Percentiles rank a stretch among this genome's conserved stretches.
Evolutionary conservation across 2,888 invertebrate genomes (phyloP).

Genomic region (Scaptomyza polygonia): DNA sequence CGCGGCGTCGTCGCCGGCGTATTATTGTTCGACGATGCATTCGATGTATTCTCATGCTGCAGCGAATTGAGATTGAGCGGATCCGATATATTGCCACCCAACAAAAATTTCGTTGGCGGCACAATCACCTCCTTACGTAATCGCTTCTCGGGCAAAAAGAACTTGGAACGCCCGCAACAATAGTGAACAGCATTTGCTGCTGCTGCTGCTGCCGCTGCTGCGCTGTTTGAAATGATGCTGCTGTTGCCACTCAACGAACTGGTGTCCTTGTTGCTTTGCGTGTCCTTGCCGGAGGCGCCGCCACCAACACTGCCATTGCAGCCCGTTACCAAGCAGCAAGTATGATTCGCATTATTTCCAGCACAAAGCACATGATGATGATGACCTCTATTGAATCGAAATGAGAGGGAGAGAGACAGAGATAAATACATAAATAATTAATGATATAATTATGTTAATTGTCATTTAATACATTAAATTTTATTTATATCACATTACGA

Average conservation of each 20-base stretch:
- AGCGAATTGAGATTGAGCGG: constrained; percentile 97
- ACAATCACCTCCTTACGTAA: constrained; percentile 91
- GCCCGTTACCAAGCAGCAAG: constrained; percentile 73
- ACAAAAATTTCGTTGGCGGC: constrained; percentile 94
- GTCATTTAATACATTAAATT: not conserved
- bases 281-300: constrained; percentile 49
- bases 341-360: constrained; percentile 70
- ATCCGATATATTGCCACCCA: constrained; percentile 98
- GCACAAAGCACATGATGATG: constrained; percentile 81
- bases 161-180: constrained; percentile 86
- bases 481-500: no score
- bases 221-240: constrained; percentile 69
- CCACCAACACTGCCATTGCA: constrained; percentile 63
- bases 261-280: constrained; percentile 66
- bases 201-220: constrained; percentile 54
- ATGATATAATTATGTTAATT: not conserved
- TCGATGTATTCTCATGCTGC: constrained; percentile 88
- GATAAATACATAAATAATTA: not conserved
- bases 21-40: constrained; percentile 87
- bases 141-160: constrained; percentile 90
- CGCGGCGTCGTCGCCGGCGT: constrained; percentile 96
- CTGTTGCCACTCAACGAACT: constrained; percentile 70
- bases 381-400: constrained; percentile 47
- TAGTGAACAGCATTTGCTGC: constrained; percentile 71
- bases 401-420: not conserved